phyloP scores from a whole-genome alignment of 2,797 vertebrate genomes.

The Phyllotis vaccarum region DNA sequence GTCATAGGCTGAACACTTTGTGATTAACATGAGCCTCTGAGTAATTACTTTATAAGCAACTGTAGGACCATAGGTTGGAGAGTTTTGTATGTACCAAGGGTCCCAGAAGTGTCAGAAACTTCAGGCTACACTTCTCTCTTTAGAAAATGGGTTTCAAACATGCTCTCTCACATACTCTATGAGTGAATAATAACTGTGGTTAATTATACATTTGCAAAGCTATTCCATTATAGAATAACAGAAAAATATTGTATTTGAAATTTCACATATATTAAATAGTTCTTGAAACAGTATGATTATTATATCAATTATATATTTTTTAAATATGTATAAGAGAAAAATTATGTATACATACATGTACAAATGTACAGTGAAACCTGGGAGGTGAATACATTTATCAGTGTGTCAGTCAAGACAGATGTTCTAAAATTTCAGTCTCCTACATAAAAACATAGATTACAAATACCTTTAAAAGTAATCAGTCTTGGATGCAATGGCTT shows the following conservation, averaged over 20 bases:
- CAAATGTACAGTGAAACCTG: conserved; percentile 50
- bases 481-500: neutral
- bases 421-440: conserved; percentile 52
- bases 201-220: conserved; percentile 34
- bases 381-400: conserved; percentile 44
- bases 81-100: no score
- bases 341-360: conserved; percentile 50
- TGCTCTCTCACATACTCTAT: neutral
- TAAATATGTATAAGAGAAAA: conserved; percentile 27
- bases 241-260: conserved; percentile 55
- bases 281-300: conserved; percentile 18
- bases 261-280: neutral
- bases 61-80: no score
- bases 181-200: neutral
- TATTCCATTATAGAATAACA: conserved; percentile 62
- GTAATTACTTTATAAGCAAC: no score
- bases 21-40: no score
- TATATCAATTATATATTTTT: conserved; percentile 51
- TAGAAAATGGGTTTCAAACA: neutral
- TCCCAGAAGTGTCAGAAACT: no score
- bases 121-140: neutral
- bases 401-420: conserved; percentile 45
- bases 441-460: conserved; percentile 26
- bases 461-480: conserved; percentile 39
- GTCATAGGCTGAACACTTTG: no score